phyloP scores from a whole-genome alignment of 1,140 invertebrate genomes.

The Drosophila guanche region DNA sequence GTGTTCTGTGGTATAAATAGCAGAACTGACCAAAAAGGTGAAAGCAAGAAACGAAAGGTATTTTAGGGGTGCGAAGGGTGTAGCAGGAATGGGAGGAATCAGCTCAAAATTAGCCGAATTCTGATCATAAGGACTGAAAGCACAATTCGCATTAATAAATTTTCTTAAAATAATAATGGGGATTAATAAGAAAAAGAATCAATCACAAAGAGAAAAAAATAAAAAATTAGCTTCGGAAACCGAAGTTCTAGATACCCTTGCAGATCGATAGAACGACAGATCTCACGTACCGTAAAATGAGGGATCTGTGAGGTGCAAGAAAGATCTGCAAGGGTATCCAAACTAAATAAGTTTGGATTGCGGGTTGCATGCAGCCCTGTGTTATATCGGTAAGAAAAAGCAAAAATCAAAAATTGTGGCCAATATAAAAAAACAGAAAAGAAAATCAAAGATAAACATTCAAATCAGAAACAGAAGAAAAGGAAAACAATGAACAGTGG shows the following conservation, averaged over 20 bases:
- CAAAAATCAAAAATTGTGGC: constrained; percentile 6
- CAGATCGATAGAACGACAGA: too few relatives aligned
- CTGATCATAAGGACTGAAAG: constrained; percentile 38
- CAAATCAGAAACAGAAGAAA: neutral
- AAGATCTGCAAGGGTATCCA: too few relatives aligned
- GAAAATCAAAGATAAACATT: constrained; percentile 15
- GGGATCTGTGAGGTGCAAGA: too few relatives aligned
- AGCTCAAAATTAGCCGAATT: neutral
- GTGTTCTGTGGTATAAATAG: constrained; percentile 41
- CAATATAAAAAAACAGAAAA: constrained; percentile 24
- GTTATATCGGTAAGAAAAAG: neutral
- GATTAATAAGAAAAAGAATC: constrained; percentile 23
- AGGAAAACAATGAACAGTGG: constrained; percentile 1
- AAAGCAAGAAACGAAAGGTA: constrained; percentile 17
- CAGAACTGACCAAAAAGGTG: constrained; percentile 37
- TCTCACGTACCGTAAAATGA: too few relatives aligned
- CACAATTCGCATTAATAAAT: constrained; percentile 20
- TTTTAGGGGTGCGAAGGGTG: neutral
- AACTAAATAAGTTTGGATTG: too few relatives aligned
- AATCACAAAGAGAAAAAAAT: too few relatives aligned
- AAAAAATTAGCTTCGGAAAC: too few relatives aligned
- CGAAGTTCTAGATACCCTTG: too few relatives aligned
- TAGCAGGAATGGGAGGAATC: neutral
- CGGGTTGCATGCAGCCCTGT: constrained; percentile 9
- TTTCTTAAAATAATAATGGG: constrained; percentile 13